Conservation (phyloP, 64 coral and sea anemone species). For the Exaiptasia diaphana region DNA sequence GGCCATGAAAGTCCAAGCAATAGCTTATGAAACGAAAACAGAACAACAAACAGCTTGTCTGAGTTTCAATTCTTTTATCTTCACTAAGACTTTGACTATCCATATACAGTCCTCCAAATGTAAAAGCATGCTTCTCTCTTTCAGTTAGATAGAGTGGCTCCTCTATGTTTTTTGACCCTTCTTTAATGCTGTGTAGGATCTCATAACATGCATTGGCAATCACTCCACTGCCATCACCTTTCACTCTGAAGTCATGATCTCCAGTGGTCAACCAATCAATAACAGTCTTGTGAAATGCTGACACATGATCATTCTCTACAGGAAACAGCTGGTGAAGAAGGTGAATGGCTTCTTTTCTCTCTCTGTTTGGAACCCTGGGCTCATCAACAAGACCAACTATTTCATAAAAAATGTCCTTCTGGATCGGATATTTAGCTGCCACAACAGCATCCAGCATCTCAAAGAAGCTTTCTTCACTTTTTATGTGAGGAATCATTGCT, state of each 20-base stretch:
- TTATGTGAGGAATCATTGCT: neutral
- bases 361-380: neutral
- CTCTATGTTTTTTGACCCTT: neutral
- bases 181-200: neutral
- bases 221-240: constrained; percentile 12
- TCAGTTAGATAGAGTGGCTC: neutral
- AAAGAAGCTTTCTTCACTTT: constrained; percentile 2
- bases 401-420: neutral
- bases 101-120: neutral
- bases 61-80: too few species aligned
- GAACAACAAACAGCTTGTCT: too few species aligned
- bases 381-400: neutral
- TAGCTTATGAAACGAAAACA: too few species aligned
- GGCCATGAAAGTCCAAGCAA: too few species aligned
- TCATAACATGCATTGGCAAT: neutral
- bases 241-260: neutral
- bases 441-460: constrained; percentile 13
- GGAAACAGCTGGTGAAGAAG: neutral
- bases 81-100: neutral
- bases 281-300: constrained; percentile 31
- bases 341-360: neutral
- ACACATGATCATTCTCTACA: neutral
- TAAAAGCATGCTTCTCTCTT: neutral
- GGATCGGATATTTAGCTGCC: constrained; percentile 19
- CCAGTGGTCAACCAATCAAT: constrained; percentile 20